Percentiles rank a stretch among this genome's conserved stretches.
phyloP scores from a whole-genome alignment of 2,888 invertebrate genomes.

The Callosobruchus maculatus region DNA sequence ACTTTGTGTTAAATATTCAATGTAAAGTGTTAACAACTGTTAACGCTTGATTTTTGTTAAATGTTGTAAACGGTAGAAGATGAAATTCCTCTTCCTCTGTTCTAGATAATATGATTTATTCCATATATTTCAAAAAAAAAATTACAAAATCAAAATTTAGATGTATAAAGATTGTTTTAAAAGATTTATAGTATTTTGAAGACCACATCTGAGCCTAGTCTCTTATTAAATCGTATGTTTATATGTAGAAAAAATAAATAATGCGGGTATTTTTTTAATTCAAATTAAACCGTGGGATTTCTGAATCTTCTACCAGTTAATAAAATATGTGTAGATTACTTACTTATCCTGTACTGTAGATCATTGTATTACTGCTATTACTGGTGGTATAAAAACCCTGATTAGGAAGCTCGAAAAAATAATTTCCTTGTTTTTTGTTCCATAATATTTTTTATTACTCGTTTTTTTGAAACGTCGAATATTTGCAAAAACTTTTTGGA shows the following conservation, averaged over 20 bases:
- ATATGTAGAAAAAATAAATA: no score
- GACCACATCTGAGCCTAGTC: no score
- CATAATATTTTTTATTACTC: no score
- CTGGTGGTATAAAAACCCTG: background rate
- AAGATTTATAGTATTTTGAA: no score
- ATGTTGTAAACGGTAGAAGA: conserved; percentile 6
- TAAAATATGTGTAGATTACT: background rate
- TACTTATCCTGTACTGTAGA: background rate
- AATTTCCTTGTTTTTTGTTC: background rate
- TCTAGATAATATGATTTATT: no score
- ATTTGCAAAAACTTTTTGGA: no score
- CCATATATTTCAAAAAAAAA: no score
- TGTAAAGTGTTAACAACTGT: conserved; percentile 15
- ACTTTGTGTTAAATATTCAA: conserved; percentile 3
- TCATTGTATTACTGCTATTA: background rate
- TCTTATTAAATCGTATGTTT: no score
- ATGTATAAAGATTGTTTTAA: no score
- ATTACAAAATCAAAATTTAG: no score
- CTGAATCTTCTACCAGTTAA: background rate
- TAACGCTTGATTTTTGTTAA: conserved; percentile 3
- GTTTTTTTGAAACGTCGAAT: no score
- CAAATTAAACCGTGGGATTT: background rate
- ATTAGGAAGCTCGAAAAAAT: background rate
- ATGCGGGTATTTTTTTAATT: no score
- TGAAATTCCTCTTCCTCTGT: background rate